Percentiles rank a stretch among this genome's conserved stretches.
These are phyloP conservation scores for Halictus quadricinctus DNA, from an alignment of 2,888 invertebrate genomes.

Conservation along the genomic window DNA sequence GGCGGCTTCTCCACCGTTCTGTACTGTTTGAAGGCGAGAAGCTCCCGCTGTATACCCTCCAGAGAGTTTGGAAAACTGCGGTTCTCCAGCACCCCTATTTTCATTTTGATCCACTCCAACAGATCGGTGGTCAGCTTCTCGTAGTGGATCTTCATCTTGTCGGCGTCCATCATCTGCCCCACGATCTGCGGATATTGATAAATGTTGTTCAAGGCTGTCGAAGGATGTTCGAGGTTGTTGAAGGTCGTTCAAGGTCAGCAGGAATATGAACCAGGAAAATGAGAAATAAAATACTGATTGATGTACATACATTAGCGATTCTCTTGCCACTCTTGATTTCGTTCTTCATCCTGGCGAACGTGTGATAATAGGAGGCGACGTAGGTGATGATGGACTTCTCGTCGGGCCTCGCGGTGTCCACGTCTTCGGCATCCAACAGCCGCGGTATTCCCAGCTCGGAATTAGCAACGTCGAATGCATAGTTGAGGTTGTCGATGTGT, in stretches of 20 bases:
- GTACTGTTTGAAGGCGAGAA: slow-evolving; percentile 96
- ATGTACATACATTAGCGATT: slow-evolving; percentile 94
- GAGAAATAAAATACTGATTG: not conserved
- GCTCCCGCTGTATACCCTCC: slow-evolving; percentile 95
- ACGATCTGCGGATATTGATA: slow-evolving; percentile 89
- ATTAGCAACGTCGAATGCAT: slow-evolving; percentile 98
- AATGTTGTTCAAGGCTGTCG: not conserved
- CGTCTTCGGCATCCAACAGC: slow-evolving; percentile 97
- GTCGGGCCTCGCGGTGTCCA: slow-evolving; percentile 96
- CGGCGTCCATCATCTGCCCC: slow-evolving; percentile 97
- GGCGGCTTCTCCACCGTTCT: slow-evolving; percentile 98
- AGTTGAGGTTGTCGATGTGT: slow-evolving; percentile 97
- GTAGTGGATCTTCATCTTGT: slow-evolving; percentile 95
- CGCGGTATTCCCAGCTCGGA: slow-evolving; percentile 96
- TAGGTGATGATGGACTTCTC: slow-evolving; percentile 99
- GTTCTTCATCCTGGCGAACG: slow-evolving; percentile 99
- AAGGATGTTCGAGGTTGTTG: not conserved
- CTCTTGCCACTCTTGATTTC: slow-evolving; percentile 98
- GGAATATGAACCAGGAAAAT: not conserved
- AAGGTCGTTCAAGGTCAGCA: not conserved
- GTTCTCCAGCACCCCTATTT: slow-evolving; percentile 91
- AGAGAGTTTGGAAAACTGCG: slow-evolving; percentile 96
- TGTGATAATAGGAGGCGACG: slow-evolving; percentile 99
- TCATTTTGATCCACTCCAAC: slow-evolving; percentile 96
- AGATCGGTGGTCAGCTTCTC: slow-evolving; percentile 92